A percentile compares a stretch with the other conserved stretches of the same genome.
These are phyloP conservation scores for Cryptotermes secundus DNA, from an alignment of 1,140 invertebrate genomes.

Conservation along the genomic window DNA sequence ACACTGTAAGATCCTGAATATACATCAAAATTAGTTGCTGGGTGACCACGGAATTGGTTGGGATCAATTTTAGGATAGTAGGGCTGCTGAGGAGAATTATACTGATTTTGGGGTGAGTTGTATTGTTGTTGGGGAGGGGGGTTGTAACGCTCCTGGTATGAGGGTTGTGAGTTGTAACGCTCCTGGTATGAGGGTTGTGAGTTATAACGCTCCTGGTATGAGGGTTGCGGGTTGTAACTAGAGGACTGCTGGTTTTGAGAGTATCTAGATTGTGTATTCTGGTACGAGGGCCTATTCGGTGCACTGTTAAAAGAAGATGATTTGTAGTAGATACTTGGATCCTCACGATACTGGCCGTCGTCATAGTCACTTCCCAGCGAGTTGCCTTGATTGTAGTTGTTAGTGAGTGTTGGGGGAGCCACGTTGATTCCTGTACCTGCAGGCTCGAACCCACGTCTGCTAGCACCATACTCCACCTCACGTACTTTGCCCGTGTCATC, in stretches of 20 bases:
- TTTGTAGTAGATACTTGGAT: slow-evolving; percentile 75
- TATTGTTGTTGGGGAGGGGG: slow-evolving; percentile 37
- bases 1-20: slow-evolving; percentile 68
- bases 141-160: slow-evolving; percentile 33
- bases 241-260: background rate
- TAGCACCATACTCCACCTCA: slow-evolving; percentile 71
- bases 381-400: slow-evolving; percentile 49
- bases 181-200: background rate
- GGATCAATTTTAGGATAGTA: slow-evolving; percentile 22
- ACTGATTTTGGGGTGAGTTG: slow-evolving; percentile 42
- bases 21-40: slow-evolving; percentile 64
- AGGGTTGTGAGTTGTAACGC: slow-evolving; percentile 21
- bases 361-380: slow-evolving; percentile 53
- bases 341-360: slow-evolving; percentile 79
- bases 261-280: slow-evolving; percentile 24
- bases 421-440: slow-evolving; percentile 75
- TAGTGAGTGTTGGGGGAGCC: slow-evolving; percentile 66
- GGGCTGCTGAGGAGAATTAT: slow-evolving; percentile 43
- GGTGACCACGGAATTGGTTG: slow-evolving; percentile 55
- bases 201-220: slow-evolving; percentile 7
- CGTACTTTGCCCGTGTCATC: slow-evolving; percentile 69
- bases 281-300: slow-evolving; percentile 45
- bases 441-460: slow-evolving; percentile 71
- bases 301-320: slow-evolving; percentile 66
- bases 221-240: slow-evolving; percentile 28